Evolutionary conservation across 2,113 vertebrate species (phyloP).

Genomic region (Pteruthius melanotis): DNA sequence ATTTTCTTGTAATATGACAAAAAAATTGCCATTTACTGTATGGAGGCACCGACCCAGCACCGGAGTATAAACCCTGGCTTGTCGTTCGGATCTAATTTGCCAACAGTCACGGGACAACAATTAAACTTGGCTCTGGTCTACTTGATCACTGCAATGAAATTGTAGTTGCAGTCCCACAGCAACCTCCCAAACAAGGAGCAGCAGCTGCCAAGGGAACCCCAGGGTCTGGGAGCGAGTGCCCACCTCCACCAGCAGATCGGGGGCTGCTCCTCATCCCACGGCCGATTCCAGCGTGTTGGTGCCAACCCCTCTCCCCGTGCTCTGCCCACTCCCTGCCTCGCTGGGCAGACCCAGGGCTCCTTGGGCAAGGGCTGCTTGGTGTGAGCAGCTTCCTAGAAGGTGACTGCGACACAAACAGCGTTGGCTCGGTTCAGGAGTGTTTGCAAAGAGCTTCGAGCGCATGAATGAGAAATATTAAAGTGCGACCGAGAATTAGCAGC

Average conservation of each 20-base stretch:
- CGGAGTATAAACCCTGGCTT: background rate
- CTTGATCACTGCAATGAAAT: background rate
- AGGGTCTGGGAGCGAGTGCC: background rate
- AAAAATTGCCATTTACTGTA: background rate
- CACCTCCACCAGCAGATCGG: rapidly evolving
- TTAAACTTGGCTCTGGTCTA: background rate
- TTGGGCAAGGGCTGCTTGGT: background rate
- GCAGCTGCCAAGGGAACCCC: background rate
- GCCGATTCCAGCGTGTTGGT: background rate
- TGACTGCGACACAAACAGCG: background rate
- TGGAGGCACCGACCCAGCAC: background rate
- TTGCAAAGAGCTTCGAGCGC: background rate
- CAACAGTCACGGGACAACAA: background rate
- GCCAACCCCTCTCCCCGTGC: background rate
- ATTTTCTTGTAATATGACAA: background rate
- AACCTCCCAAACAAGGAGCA: background rate
- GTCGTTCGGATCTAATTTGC: background rate
- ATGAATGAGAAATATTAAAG: background rate
- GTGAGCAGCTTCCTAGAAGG: background rate
- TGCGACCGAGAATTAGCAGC: background rate
- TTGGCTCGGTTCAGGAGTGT: background rate
- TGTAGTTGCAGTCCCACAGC: background rate
- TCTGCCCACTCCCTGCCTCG: background rate
- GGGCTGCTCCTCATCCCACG: background rate
- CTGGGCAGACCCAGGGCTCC: background rate